These are phyloP conservation scores for Sceloporus undulatus DNA, from an alignment of 2,113 vertebrate species.

Conservation along the genomic window DNA sequence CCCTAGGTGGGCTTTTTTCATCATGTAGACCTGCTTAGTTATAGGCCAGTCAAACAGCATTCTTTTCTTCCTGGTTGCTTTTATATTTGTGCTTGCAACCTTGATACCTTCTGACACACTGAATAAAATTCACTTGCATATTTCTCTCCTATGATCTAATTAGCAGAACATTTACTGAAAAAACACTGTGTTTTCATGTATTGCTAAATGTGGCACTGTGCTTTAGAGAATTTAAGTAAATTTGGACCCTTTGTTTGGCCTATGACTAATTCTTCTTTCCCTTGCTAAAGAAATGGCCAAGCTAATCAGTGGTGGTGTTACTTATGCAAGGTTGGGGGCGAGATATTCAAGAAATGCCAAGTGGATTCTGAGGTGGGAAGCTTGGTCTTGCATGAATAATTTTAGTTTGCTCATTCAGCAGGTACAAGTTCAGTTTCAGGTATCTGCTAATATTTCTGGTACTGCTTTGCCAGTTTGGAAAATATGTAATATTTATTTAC, in stretches of 20 bases:
- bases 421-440: not conserved
- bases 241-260: not conserved
- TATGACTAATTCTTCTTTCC: not conserved
- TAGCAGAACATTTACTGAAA: not conserved
- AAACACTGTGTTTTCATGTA: not conserved
- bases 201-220: not conserved
- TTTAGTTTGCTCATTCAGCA: not conserved
- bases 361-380: too few relatives aligned
- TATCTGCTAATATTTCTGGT: not conserved
- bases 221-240: not conserved
- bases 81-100: slow-evolving; percentile 1
- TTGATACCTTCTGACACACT: not conserved
- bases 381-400: not conserved
- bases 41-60: not conserved
- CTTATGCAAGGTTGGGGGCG: too few relatives aligned
- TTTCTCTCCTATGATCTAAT: not conserved
- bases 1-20: too few relatives aligned
- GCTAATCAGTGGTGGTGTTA: too few relatives aligned
- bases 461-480: not conserved
- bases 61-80: not conserved
- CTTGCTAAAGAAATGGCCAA: not conserved
- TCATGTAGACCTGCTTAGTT: too few relatives aligned
- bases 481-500: not conserved
- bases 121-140: not conserved
- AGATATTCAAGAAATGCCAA: not conserved